Evolutionary conservation across 2,888 invertebrate species (phyloP).

Genomic region (Microdon myrmicae): DNA sequence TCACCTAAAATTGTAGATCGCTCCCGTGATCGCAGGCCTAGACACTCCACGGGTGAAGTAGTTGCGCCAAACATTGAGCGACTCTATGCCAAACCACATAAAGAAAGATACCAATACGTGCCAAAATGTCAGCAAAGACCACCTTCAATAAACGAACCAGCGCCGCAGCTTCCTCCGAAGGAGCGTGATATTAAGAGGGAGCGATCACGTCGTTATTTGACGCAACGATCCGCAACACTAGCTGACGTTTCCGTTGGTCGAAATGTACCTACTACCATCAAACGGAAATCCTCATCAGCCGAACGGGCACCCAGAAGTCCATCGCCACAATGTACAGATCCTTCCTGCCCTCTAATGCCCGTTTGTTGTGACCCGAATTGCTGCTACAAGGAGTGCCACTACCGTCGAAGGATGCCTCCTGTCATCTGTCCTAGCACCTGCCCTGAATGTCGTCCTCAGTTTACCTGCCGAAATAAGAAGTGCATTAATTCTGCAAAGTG

Average conservation of each 20-base stretch:
- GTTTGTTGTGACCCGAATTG: conserved; percentile 67
- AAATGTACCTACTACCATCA: conserved; percentile 56
- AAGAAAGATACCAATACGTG: conserved; percentile 65
- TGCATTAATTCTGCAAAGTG: conserved; percentile 67
- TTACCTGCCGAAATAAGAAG: conserved; percentile 65
- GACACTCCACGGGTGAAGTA: conserved; percentile 66
- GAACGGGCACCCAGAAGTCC: conserved; percentile 64
- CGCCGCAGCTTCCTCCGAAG: conserved; percentile 33
- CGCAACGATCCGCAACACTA: conserved; percentile 66
- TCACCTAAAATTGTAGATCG: conserved; percentile 47
- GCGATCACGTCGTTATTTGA: conserved; percentile 66
- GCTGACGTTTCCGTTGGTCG: conserved; percentile 63
- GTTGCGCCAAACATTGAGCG: conserved; percentile 62
- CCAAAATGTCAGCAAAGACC: conserved; percentile 59
- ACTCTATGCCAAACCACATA: conserved; percentile 63
- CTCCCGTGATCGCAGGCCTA: conserved; percentile 61
- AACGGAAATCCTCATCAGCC: conserved; percentile 65
- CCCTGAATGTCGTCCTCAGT: conserved; percentile 63
- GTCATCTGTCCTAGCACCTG: conserved; percentile 64
- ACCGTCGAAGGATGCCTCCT: conserved; percentile 55
- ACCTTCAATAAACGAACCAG: conserved; percentile 52
- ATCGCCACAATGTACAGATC: conserved; percentile 66
- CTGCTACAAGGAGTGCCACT: conserved; percentile 62
- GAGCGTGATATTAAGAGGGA: conserved; percentile 60
- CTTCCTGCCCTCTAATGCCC: conserved; percentile 65